Percentiles rank a stretch among this genome's conserved stretches.
Conservation (phyloP, 30 jellyfish, hydroid and myxozoan genomes). For the Aurelia aurita complex sp. Pacific region DNA sequence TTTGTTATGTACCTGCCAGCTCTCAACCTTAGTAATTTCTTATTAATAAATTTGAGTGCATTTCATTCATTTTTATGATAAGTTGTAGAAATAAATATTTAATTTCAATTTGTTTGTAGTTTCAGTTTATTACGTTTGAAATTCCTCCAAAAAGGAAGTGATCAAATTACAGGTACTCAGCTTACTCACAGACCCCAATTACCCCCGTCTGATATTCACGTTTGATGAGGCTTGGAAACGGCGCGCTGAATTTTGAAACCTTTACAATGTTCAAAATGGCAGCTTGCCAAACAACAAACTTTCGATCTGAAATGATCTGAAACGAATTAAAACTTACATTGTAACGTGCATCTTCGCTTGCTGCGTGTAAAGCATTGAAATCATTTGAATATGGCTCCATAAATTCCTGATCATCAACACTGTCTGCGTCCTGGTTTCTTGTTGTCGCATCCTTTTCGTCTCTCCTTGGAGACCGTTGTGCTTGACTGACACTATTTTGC, state of each 20-base stretch:
- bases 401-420: background rate
- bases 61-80: no score
- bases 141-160: no score
- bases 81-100: no score
- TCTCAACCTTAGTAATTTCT: no score
- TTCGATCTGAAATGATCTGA: background rate
- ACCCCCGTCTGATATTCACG: constrained; percentile 16
- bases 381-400: constrained; percentile 24
- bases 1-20: no score
- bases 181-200: no score
- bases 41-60: no score
- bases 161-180: no score
- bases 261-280: constrained; percentile 33
- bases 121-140: no score
- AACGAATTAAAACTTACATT: constrained; percentile 21
- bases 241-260: constrained; percentile 63
- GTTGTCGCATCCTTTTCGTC: constrained; percentile 14
- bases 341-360: constrained; percentile 41
- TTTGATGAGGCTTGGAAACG: constrained; percentile 3
- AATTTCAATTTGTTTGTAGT: no score
- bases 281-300: background rate
- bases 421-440: background rate
- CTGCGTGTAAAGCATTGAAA: background rate
- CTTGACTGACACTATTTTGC: background rate
- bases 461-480: constrained; percentile 42